Base-by-base conservation (phyloP, 2,113 vertebrate genomes). In the Rhombomys opimus region DNA sequence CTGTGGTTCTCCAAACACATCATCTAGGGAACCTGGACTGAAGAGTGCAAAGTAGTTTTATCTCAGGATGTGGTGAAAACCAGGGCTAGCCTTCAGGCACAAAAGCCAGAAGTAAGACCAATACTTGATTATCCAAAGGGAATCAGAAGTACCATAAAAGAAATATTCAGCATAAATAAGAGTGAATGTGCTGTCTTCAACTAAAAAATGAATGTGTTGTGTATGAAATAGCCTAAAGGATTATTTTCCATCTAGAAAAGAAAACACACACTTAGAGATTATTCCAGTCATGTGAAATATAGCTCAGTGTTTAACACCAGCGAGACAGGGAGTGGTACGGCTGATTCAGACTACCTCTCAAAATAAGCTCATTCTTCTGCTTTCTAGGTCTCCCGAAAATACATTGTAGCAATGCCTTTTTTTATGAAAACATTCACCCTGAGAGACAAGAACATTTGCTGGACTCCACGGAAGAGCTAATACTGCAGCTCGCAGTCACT, bases 191-290 rank as follows among this genome's bases (percentile, higher is more conserved):
- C 23, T 50, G 1, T 59, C 89, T 92, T 96, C 38, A 77, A 82
- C n/a, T 72, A 59, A 84, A 92, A 80, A 86, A 38, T 80, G 41
- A 67, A 95, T 11, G 3, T 81, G 23, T 59, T 57, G 57, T 70
- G 50, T 86, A 90, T 46, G 11, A 80, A 95, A 89, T 50, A 96
- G 77, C 82, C 82, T 97, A 81, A 23, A 78, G 93, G 41, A 77
- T 87, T 96, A 61, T 84, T 96, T 95, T 38, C 77, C 75, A 94
- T 76, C 76, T 96, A 57, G 52, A 46, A 88, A 93, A 90, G 59
- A 87, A 52, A 94, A 77, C 30, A 68, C 22, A 32, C 11, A 95
- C 70, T n/a, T 57, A 93, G 50, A 25, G 93, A 92, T 27, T 77
- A 73, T 72, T 89, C 35, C 67, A 81, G 63, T 20, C 81, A 63